Evolutionary conservation across 2,888 invertebrate species (phyloP), one percentile per base, ranked within the genome.

Genomic region (Strigamia maritima): DNA sequence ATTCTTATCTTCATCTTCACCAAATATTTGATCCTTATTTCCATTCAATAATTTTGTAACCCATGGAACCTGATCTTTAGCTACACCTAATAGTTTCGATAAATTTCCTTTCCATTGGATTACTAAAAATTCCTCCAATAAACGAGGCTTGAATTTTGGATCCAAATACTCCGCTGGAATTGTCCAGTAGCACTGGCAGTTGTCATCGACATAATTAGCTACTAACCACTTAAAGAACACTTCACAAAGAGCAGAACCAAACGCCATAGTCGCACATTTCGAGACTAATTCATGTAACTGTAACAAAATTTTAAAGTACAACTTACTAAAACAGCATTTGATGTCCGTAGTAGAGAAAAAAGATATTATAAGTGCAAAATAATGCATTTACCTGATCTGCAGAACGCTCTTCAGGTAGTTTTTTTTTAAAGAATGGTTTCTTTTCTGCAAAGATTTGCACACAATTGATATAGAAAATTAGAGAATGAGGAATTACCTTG

Each of bases 21-120:
- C 54, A 19, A 54, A 54, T 54, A 54, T 54, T 54, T 54, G 54
- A 54, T 54, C 54, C 19, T 54, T 54, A 54, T 54, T 54, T 54
- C 54, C 22, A 19, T 54, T 54, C 19, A 19, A 19, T 54, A 54
- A 19, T 19, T 54, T 54, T 19, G n/a, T 19, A 19, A 54, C 7
- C 54, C 54, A 54, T 8, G 54, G 54, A 54, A 54, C 54, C 7
- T 54, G 54, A 19, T 54, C 54, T 19, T 19, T 6, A 19, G 54
- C 19, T 8, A 54, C 54, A 22, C 54, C 54, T 22, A 54, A 19
- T 6, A 54, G n/a, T 54, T 8, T n/a, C 7, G 2, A 19, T 8
- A 54, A 54, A 19, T 54, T 54, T n/a, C 8, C 54, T 54, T 54
- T 54, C 54, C 54, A 54, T n/a, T 54, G 54, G 54, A 54, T 54